Base-by-base conservation (phyloP, 2,113 vertebrate genomes). In the Tragelaphus imberbis region DNA sequence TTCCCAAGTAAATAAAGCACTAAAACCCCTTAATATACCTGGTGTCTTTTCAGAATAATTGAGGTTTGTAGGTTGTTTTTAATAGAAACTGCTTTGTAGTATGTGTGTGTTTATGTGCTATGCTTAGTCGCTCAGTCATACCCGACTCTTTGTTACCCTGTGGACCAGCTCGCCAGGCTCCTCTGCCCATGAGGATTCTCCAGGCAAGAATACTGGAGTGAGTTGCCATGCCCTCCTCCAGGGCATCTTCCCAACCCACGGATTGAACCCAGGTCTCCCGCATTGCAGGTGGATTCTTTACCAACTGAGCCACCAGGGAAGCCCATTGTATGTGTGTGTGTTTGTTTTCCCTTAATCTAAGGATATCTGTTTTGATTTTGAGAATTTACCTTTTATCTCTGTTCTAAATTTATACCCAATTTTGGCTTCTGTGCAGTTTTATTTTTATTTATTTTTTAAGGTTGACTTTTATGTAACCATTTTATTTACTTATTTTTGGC, bases 11-110 rank as follows among this genome's bases (percentile, higher is more conserved):
- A 86, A 85, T 68, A 85, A 58, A 87, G 4, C 15, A 90, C 49
- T 61, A 40, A 53, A 84, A 90, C 65, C 28, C 23, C 51, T 58
- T 68, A 55, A 58, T 82, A 4, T 63, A 27, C n/a, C 13, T 47
- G 56, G 2, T 79, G 10, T 40, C 47, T 79, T 94, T 77, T 88
- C 17, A 33, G 21, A 96, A 55, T 89, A 92, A 79, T 51, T 92
- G 79, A 94, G 47, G 89, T 14, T 90, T 84, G 6, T 87, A 95
- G n/a, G 6, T 95, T 55, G 10, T 47, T 95, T 96, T 95, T 80
- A 82, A 75, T 77, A 56, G 36, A 44, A 71, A 82, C 25, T 84
- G 44, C 6, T 87, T 8, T 71, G 15, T 81, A 5, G 10, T 71
- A 0, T 36, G 65, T 36, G 33, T n/a, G 33, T 36, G 8, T 21